These are phyloP conservation scores for Poeciliopsis turneri DNA, from an alignment of 2,797 vertebrate species.

Conservation along the genomic window DNA sequence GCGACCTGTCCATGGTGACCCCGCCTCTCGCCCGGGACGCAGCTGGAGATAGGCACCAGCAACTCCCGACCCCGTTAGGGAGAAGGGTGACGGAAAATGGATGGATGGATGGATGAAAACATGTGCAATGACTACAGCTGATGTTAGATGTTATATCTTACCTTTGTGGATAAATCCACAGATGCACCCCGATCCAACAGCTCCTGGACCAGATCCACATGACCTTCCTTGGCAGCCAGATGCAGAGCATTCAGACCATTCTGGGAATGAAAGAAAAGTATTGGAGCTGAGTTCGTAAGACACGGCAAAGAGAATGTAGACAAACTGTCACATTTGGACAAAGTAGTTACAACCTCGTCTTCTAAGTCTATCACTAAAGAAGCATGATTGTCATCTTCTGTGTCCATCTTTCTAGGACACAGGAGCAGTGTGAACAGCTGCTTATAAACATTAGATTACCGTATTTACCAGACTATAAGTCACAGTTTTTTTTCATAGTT, in stretches of 20 bases:
- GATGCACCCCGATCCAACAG: slow-evolving; percentile 90
- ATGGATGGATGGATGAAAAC: no score
- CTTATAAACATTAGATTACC: slow-evolving; percentile 35
- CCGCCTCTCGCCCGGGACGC: no score
- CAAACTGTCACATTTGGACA: not conserved
- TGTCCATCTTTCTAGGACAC: slow-evolving; percentile 13
- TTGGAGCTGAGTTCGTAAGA: slow-evolving; percentile 9
- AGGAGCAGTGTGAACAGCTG: slow-evolving; percentile 23
- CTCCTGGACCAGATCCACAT: slow-evolving; percentile 94
- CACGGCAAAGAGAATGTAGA: not conserved
- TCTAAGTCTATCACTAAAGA: not conserved
- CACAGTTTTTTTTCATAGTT: no score
- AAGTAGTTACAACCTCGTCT: slow-evolving; percentile 26
- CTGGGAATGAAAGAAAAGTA: slow-evolving; percentile 71
- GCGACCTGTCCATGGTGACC: no score
- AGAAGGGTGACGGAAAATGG: no score
- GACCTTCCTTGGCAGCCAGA: slow-evolving; percentile 97
- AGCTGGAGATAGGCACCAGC: no score
- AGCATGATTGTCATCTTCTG: slow-evolving; percentile 16
- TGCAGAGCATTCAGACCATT: slow-evolving; percentile 99
- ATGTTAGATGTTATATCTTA: slow-evolving; percentile 51
- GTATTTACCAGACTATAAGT: no score
- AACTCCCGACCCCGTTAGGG: no score
- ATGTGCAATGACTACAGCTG: not conserved
- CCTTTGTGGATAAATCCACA: slow-evolving; percentile 96